Percentiles rank a stretch among this genome's conserved stretches.
Evolutionary conservation across 2,888 invertebrate genomes (phyloP).

Genomic region (Gryllus longicercus): DNA sequence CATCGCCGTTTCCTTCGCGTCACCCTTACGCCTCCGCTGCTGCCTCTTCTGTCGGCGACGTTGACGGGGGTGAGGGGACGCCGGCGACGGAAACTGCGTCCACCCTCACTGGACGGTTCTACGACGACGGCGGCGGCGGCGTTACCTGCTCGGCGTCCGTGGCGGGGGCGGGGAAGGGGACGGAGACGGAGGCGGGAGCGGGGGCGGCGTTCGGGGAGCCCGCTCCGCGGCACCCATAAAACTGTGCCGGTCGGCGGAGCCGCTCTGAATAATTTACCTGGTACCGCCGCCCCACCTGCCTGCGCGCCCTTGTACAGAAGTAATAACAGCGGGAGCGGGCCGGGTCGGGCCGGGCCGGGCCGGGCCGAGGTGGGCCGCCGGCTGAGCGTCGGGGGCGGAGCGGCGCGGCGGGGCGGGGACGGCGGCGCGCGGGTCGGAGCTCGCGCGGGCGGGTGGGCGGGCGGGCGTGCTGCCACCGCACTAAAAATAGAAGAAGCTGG

Average conservation of each 20-base stretch:
- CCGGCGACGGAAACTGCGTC: too few relatives aligned
- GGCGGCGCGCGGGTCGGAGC: not conserved
- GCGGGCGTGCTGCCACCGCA: not conserved
- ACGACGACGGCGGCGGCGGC: not conserved
- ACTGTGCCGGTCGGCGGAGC: not conserved
- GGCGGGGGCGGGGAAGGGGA: too few relatives aligned
- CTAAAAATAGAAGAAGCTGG: constrained; percentile 6
- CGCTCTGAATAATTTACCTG: constrained; percentile 17
- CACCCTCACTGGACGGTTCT: too few relatives aligned
- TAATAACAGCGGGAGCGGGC: constrained; percentile 9
- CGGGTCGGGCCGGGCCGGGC: not conserved
- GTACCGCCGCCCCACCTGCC: not conserved
- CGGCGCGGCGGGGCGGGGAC: not conserved
- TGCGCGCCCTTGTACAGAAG: not conserved
- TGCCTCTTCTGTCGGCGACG: too few relatives aligned
- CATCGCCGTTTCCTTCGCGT: too few relatives aligned
- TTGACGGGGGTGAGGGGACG: too few relatives aligned
- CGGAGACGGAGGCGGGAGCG: not conserved
- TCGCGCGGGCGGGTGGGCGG: not conserved
- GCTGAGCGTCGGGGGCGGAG: too few relatives aligned
- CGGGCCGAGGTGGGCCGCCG: not conserved
- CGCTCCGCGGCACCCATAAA: not conserved
- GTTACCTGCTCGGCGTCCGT: not conserved
- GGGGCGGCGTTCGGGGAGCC: not conserved
- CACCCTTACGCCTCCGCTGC: too few relatives aligned